phyloP scores from a whole-genome alignment of 2,797 vertebrate genomes.

The Zalophus californianus region DNA sequence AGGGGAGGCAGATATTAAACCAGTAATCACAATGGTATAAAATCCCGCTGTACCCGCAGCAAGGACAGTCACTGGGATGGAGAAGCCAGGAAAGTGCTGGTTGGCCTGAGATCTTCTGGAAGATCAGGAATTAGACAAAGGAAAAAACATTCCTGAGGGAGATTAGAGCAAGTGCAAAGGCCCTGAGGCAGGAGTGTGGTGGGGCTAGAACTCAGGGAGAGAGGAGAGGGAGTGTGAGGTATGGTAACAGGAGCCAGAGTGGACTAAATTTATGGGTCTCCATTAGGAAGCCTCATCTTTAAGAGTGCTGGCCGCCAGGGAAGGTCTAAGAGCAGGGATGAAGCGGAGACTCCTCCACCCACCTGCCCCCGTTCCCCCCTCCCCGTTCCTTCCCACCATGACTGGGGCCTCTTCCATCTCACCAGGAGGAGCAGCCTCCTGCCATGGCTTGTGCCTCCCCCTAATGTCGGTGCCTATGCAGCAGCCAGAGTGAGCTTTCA shows the following conservation, averaged over 20 bases:
- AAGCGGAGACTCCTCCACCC: neutral
- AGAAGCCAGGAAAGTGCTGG: neutral
- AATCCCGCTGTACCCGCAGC: neutral
- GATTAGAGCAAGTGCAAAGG: neutral
- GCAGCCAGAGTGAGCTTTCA: neutral
- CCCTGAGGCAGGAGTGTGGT: neutral
- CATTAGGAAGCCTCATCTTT: neutral
- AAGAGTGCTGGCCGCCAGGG: neutral
- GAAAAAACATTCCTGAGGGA: neutral
- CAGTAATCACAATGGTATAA: neutral
- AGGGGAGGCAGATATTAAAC: neutral
- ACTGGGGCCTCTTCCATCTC: neutral
- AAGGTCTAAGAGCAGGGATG: neutral
- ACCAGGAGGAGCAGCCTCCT: neutral
- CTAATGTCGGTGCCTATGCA: neutral
- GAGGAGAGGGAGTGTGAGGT: neutral
- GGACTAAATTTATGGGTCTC: neutral
- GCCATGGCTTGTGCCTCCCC: neutral
- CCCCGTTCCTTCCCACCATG: neutral
- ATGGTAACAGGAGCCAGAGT: neutral
- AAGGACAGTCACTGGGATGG: neutral
- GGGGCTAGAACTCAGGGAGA: neutral
- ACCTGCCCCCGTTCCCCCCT: neutral
- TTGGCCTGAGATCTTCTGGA: neutral
- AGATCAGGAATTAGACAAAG: neutral